Conservation (phyloP, 2,113 vertebrate genomes). For the Plectropomus leopardus region DNA sequence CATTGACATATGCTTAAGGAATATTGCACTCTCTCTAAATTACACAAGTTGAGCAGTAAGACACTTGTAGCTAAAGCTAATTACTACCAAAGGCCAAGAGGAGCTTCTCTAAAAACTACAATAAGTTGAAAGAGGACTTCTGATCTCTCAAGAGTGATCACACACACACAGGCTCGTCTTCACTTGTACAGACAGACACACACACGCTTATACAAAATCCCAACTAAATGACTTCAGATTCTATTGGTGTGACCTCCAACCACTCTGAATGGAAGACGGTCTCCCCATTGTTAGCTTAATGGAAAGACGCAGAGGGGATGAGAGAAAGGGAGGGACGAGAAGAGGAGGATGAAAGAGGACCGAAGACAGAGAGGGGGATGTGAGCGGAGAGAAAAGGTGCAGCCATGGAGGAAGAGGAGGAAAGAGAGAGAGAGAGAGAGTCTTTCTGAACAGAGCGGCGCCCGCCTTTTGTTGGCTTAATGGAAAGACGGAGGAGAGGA, state of each 20-base stretch:
- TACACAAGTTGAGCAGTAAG: background rate
- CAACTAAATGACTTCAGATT: constrained; percentile 62
- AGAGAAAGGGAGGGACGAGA: constrained; percentile 45
- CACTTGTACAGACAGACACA: constrained; percentile 22
- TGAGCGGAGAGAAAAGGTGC: constrained; percentile 54
- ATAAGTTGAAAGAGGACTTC: background rate
- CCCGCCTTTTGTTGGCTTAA: constrained; percentile 77
- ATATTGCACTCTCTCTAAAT: background rate
- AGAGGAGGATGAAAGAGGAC: constrained; percentile 54
- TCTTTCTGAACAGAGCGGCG: constrained; percentile 47
- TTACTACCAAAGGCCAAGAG: constrained; percentile 5
- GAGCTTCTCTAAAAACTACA: constrained; percentile 4
- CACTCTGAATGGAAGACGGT: constrained; percentile 60
- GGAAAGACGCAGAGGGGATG: constrained; percentile 67
- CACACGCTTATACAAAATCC: constrained; percentile 27
- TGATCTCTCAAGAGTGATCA: constrained; percentile 3
- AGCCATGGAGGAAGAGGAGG: constrained; percentile 56
- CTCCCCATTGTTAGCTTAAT: constrained; percentile 77
- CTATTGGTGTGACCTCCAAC: constrained; percentile 76
- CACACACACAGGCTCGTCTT: constrained; percentile 25
- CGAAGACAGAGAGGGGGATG: constrained; percentile 41
- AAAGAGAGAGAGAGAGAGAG: constrained; percentile 25
- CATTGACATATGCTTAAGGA: background rate
- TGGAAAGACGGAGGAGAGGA: constrained; percentile 75
- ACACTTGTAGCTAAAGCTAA: constrained; percentile 18